Evolutionary conservation across 2,113 vertebrate species (phyloP).

Genomic region (Lipotes vexillifer): DNA sequence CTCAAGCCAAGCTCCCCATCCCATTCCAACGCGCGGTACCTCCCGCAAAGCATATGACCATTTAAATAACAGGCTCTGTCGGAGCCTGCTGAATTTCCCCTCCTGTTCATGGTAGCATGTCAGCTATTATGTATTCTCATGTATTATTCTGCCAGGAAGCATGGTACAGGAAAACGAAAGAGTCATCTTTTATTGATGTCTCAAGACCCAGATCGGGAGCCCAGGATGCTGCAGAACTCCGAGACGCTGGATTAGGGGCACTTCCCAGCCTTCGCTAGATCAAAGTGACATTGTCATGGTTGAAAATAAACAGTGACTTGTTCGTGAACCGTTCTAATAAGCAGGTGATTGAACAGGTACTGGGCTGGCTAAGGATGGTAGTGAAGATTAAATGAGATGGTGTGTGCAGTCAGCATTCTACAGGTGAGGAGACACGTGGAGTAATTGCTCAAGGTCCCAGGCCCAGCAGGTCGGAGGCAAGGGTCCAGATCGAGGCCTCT

Average conservation of each 20-base stretch:
- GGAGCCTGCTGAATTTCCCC: not conserved
- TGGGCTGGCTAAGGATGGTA: not conserved
- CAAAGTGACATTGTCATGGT: not conserved
- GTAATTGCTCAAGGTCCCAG: not conserved
- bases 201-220: not conserved
- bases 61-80: not conserved
- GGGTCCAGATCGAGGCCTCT: not conserved
- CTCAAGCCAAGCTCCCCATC: not conserved
- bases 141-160: slow-evolving; percentile 51
- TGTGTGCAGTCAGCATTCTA: fast-evolving
- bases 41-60: not conserved
- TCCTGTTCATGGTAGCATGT: slow-evolving; percentile 29
- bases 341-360: not conserved
- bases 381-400: not conserved
- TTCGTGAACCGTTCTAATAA: not conserved
- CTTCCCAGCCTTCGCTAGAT: too few species aligned
- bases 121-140: slow-evolving; percentile 49
- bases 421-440: not conserved
- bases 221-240: not conserved
- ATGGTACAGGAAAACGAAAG: not conserved
- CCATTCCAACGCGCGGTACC: not conserved
- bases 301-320: not conserved
- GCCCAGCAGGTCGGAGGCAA: not conserved
- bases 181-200: not conserved
- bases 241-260: not conserved